phyloP scores from a whole-genome alignment of 2,797 vertebrate genomes.

The Cercopithecus hamlyni region DNA sequence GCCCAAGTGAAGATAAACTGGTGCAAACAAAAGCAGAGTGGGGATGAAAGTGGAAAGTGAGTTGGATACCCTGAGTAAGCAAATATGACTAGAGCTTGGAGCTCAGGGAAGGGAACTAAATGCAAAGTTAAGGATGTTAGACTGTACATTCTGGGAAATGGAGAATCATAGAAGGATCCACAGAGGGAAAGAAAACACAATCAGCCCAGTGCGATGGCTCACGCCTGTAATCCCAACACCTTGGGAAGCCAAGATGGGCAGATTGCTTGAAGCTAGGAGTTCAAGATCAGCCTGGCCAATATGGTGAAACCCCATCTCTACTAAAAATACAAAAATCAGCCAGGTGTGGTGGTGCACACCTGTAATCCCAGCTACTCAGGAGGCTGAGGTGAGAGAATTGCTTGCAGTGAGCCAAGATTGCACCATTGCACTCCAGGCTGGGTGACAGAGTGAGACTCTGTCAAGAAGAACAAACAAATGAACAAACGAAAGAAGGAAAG shows the following conservation, averaged over 20 bases:
- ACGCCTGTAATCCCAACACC: background rate
- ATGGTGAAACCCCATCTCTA: background rate
- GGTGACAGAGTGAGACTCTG: background rate
- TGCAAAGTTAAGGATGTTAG: background rate
- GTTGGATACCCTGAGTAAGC: background rate
- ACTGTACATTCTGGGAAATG: background rate
- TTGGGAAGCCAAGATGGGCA: background rate
- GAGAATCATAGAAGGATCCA: background rate
- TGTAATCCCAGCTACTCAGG: background rate
- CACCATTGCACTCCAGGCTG: background rate
- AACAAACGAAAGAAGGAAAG: background rate
- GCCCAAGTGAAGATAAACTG: background rate
- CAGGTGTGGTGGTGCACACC: background rate
- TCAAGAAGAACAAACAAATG: no score
- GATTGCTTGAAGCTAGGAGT: background rate
- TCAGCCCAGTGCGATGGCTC: background rate
- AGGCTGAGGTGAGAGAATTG: background rate
- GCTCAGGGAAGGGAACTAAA: background rate
- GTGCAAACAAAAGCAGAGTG: background rate
- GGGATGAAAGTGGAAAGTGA: background rate
- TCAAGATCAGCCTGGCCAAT: background rate
- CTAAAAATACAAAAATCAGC: background rate
- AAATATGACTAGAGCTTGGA: background rate
- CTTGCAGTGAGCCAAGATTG: background rate
- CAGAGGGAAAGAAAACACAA: background rate